Percentiles rank a stretch among this genome's conserved stretches.
phyloP scores from a whole-genome alignment of 2,888 invertebrate species.

The Scaptomyza flava region DNA sequence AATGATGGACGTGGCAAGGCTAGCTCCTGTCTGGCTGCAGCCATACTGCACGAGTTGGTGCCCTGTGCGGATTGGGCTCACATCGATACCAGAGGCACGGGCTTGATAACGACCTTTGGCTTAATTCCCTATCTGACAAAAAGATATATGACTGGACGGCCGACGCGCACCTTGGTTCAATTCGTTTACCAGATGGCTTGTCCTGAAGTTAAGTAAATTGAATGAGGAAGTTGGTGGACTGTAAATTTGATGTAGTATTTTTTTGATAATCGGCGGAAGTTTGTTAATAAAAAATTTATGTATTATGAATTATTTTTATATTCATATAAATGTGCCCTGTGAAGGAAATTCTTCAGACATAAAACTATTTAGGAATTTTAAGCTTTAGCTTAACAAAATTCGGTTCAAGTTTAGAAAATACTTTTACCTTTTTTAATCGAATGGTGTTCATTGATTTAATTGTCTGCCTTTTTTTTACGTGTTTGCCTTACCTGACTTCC shows the following conservation, averaged over 20 bases:
- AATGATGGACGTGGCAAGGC: constrained; percentile 86
- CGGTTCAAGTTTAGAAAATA: no score
- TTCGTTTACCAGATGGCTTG: constrained; percentile 85
- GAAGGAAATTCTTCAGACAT: no score
- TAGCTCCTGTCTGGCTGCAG: constrained; percentile 89
- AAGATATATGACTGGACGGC: constrained; percentile 87
- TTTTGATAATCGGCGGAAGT: background rate
- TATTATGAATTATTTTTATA: no score
- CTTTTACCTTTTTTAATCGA: no score
- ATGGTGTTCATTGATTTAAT: constrained; percentile 5
- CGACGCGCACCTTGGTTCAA: constrained; percentile 86
- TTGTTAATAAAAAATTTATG: no score
- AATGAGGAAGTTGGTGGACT: no score
- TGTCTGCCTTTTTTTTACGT: background rate
- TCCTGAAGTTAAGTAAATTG: constrained; percentile 69
- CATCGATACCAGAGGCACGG: constrained; percentile 90
- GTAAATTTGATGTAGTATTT: no score
- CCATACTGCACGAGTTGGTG: constrained; percentile 89
- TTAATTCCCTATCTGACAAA: constrained; percentile 87
- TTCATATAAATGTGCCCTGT: no score
- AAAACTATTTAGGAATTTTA: no score
- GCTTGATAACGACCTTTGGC: constrained; percentile 86
- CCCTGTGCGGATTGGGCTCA: constrained; percentile 88
- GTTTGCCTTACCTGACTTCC: background rate
- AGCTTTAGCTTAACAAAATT: no score